Evolutionary conservation across 2,113 vertebrate species (phyloP).

Genomic region (Ctenodactylus gundi): DNA sequence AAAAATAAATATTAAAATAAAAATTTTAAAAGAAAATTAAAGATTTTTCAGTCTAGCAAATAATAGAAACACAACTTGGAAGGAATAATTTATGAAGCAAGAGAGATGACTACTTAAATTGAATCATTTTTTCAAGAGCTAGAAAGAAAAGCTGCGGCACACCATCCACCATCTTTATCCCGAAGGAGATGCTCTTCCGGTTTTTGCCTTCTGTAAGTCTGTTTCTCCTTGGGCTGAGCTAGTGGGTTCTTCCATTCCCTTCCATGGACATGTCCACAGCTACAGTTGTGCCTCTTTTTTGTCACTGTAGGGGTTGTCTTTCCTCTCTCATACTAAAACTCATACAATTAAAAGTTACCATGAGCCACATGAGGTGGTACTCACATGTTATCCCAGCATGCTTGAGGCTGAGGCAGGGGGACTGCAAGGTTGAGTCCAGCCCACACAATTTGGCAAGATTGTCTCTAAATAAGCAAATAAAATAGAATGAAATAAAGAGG

Average conservation of each 20-base stretch:
- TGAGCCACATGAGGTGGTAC: too few species aligned
- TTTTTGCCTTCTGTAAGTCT: neutral
- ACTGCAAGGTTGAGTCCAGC: too few species aligned
- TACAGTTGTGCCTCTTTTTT: neutral
- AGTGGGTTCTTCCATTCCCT: neutral
- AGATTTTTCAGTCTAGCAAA: neutral
- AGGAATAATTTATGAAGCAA: neutral
- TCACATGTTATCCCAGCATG: too few species aligned
- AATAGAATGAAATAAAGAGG: too few species aligned
- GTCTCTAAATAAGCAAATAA: too few species aligned
- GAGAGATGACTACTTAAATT: neutral
- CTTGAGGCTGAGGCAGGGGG: too few species aligned
- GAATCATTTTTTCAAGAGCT: neutral
- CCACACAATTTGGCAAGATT: too few species aligned
- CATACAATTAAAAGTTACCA: neutral
- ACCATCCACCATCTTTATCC: neutral
- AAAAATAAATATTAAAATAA: too few species aligned
- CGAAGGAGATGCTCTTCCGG: neutral
- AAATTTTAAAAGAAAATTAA: too few species aligned
- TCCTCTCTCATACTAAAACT: neutral
- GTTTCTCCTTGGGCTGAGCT: neutral
- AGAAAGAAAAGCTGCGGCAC: neutral
- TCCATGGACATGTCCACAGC: neutral
- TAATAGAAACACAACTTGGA: neutral
- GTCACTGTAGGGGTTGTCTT: neutral